Evolutionary conservation across 2,797 vertebrate genomes (phyloP).

Genomic region (Numenius phaeopus): DNA sequence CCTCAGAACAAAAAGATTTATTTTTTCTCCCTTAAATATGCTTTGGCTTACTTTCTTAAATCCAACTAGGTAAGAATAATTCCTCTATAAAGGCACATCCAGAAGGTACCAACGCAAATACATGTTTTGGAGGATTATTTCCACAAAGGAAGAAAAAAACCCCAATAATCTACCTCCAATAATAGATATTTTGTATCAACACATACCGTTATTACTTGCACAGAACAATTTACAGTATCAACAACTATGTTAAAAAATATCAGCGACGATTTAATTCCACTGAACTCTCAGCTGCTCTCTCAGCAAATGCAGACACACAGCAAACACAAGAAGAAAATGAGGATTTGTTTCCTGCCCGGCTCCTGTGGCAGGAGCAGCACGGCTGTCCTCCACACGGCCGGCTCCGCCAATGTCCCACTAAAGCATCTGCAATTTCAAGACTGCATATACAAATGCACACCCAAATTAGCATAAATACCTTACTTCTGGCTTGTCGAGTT

Average conservation of each 20-base stretch:
- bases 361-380: not conserved
- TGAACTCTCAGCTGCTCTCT: not conserved
- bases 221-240: not conserved
- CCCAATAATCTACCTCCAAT: not conserved
- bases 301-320: not conserved
- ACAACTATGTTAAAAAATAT: slow-evolving; percentile 7
- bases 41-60: slow-evolving; percentile 17
- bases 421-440: slow-evolving; percentile 12
- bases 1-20: not conserved
- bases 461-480: not conserved
- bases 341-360: not conserved
- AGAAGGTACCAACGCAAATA: not conserved
- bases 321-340: not conserved
- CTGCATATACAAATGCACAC: not conserved
- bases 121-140: not conserved
- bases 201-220: not conserved
- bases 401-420: not conserved
- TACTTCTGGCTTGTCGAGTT: not conserved
- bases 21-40: not conserved
- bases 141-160: not conserved
- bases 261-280: not conserved
- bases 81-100: not conserved
- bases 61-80: not conserved
- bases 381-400: not conserved
- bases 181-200: not conserved